phyloP scores from a whole-genome alignment of 2,113 vertebrate genomes.

The Lichenostomus cassidix region DNA sequence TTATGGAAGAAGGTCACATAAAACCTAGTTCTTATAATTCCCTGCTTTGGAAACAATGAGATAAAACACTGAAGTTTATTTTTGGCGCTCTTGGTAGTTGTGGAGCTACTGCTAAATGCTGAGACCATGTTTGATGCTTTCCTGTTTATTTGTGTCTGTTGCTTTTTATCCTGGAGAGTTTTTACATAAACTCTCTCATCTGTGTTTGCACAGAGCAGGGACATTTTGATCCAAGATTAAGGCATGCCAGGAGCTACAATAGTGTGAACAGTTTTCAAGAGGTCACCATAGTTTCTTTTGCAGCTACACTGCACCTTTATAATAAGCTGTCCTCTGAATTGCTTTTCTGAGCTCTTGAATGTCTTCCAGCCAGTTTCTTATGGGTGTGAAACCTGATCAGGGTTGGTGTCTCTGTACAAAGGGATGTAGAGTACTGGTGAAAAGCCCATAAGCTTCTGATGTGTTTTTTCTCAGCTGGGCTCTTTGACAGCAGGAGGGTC shows the following conservation, averaged over 20 bases:
- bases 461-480: neutral
- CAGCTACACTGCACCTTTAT: neutral
- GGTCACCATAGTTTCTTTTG: neutral
- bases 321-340: neutral
- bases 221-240: neutral
- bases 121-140: neutral
- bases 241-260: neutral
- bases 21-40: neutral
- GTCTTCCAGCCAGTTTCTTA: neutral
- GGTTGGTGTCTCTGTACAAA: neutral
- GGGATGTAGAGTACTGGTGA: neutral
- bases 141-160: neutral
- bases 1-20: neutral
- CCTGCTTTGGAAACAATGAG: neutral
- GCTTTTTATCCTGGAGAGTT: neutral
- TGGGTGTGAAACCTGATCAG: neutral
- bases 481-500: neutral
- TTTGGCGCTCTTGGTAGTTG: neutral
- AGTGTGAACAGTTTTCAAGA: neutral
- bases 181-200: neutral
- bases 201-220: neutral
- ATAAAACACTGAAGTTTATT: neutral
- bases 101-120: neutral
- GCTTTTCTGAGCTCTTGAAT: slow-evolving; percentile 10
- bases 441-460: neutral